Evolutionary conservation across 2,888 invertebrate genomes (phyloP).

Genomic region (Lithophane socia): DNA sequence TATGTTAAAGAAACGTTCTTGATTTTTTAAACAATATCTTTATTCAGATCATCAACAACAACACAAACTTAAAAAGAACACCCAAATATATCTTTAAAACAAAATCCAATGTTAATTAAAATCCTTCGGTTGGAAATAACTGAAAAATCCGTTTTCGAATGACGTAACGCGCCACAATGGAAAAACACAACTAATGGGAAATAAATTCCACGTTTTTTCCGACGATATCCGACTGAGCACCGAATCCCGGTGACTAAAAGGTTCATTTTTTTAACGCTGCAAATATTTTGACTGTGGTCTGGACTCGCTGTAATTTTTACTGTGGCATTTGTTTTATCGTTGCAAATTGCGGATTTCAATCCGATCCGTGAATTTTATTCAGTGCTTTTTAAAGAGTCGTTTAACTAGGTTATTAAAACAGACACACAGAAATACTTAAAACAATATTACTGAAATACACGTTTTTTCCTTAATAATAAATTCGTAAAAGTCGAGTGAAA

Average conservation of each 20-base stretch:
- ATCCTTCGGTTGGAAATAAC: constrained; percentile 12
- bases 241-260: constrained; percentile 31
- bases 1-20: not conserved
- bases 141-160: not conserved
- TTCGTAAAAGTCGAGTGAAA: constrained; percentile 10
- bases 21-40: not conserved
- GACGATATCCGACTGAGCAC: constrained; percentile 18
- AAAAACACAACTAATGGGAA: constrained; percentile 37
- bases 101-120: constrained; percentile 4
- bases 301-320: constrained; percentile 8
- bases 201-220: constrained; percentile 28
- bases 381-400: not conserved
- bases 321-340: constrained; percentile 28
- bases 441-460: constrained; percentile 1
- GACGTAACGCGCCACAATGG: constrained; percentile 25
- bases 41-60: not conserved
- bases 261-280: constrained; percentile 37
- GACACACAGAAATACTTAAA: not conserved
- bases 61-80: not conserved
- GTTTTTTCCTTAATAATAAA: not conserved
- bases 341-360: constrained; percentile 15
- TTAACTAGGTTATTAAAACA: not conserved
- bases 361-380: constrained; percentile 6
- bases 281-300: constrained; percentile 37
- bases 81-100: not conserved